Conservation (phyloP, 2,113 vertebrate genomes). For the Myrmophylax atrothorax region DNA sequence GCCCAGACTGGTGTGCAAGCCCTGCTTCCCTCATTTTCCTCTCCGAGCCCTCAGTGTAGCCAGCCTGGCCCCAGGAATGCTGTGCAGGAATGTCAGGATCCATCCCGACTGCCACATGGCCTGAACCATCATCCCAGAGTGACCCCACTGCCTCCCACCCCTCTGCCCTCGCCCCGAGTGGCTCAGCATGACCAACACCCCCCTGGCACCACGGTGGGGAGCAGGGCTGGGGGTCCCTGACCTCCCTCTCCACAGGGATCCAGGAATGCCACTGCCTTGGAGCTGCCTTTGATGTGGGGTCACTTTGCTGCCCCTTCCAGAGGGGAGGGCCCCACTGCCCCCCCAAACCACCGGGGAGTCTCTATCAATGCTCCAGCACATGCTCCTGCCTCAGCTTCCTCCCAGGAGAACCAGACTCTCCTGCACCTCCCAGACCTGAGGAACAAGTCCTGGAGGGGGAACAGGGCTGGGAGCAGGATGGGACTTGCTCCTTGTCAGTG, state of each 20-base stretch:
- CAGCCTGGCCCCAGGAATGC: background rate
- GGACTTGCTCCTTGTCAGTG: background rate
- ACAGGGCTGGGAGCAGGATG: background rate
- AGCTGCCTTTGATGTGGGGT: slow-evolving; percentile 11
- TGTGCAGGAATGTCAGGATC: background rate
- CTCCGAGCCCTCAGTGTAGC: background rate
- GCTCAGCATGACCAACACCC: background rate
- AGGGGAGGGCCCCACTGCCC: background rate
- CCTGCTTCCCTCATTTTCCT: accelerated
- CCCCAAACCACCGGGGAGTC: accelerated
- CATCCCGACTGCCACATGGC: background rate
- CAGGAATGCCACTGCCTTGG: background rate
- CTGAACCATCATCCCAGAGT: background rate
- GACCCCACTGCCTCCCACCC: background rate
- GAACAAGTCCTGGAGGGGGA: background rate
- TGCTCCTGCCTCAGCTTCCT: background rate
- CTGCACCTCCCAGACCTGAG: background rate
- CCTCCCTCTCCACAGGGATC: background rate
- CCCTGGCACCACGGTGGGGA: accelerated
- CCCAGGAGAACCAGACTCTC: background rate
- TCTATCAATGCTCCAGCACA: accelerated
- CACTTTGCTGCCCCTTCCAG: background rate
- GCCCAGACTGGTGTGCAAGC: background rate
- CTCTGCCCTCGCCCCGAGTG: accelerated
- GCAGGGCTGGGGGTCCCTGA: background rate